phyloP scores from a whole-genome alignment of 2,797 vertebrate genomes.

The Eospalax fontanierii region DNA sequence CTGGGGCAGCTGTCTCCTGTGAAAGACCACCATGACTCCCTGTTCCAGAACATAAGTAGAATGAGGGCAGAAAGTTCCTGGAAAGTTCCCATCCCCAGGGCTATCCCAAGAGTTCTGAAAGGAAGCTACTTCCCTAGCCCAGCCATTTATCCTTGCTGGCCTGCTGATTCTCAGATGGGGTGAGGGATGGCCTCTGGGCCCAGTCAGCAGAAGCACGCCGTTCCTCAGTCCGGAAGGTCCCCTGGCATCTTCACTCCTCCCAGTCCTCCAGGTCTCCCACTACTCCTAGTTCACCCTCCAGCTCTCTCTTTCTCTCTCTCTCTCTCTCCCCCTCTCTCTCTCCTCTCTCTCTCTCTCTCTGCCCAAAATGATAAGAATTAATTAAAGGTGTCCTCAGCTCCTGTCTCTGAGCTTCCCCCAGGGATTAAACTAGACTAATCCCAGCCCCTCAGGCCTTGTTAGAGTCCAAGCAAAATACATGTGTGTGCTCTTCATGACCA shows the following conservation, averaged over 20 bases:
- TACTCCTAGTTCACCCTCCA: not conserved
- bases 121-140: not conserved
- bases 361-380: conserved; percentile 78
- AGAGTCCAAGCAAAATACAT: conserved; percentile 67
- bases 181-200: not conserved
- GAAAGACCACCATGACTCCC: not conserved
- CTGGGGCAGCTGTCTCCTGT: not conserved
- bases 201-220: not conserved
- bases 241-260: not conserved
- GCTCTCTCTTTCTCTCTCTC: not conserved
- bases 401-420: conserved; percentile 55
- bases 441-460: not conserved
- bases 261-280: not conserved
- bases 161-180: too few species aligned
- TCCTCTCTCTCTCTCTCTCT: not conserved
- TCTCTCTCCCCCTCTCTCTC: not conserved
- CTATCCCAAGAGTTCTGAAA: not conserved
- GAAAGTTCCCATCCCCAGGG: rapidly evolving
- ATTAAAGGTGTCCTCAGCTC: conserved; percentile 80
- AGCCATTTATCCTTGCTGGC: not conserved
- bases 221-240: not conserved
- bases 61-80: rapidly evolving
- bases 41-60: too few species aligned
- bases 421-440: conserved; percentile 80
- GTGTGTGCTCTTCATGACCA: rapidly evolving